Conservation (phyloP, 2,113 vertebrate genomes). For the Panthera uncia region DNA sequence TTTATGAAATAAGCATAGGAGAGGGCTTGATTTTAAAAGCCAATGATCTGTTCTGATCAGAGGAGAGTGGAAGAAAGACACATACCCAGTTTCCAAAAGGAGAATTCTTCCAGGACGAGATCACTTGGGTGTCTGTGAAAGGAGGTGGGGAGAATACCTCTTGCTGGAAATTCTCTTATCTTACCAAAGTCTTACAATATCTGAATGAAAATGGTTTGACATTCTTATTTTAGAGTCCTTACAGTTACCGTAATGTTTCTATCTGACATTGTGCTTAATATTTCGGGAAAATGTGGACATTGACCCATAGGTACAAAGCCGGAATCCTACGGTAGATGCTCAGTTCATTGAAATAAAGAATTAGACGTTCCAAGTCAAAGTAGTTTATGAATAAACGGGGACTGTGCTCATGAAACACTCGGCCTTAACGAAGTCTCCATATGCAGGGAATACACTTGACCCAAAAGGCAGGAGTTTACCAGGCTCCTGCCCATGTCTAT, state of each 20-base stretch:
- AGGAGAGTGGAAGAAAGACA: background rate
- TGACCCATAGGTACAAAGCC: background rate
- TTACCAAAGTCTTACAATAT: slow-evolving; percentile 30
- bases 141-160: background rate
- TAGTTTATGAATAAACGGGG: background rate
- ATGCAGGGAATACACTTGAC: background rate
- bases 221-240: background rate
- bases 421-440: background rate
- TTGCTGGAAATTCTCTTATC: background rate
- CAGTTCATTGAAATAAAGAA: background rate
- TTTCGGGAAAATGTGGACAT: background rate
- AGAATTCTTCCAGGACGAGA: slow-evolving; percentile 34
- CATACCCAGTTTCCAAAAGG: slow-evolving; percentile 13
- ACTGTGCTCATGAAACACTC: background rate
- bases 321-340: background rate
- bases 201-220: background rate
- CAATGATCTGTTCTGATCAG: slow-evolving; percentile 20
- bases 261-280: background rate
- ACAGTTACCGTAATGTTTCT: background rate
- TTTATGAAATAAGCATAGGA: slow-evolving; percentile 49
- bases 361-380: background rate
- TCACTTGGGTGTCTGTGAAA: slow-evolving; percentile 15
- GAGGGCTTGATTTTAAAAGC: slow-evolving; percentile 48
- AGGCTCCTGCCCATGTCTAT: background rate
- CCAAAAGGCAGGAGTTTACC: background rate